These are phyloP conservation scores for Orussus abietinus DNA, from an alignment of 1,140 invertebrate species.

Conservation along the genomic window DNA sequence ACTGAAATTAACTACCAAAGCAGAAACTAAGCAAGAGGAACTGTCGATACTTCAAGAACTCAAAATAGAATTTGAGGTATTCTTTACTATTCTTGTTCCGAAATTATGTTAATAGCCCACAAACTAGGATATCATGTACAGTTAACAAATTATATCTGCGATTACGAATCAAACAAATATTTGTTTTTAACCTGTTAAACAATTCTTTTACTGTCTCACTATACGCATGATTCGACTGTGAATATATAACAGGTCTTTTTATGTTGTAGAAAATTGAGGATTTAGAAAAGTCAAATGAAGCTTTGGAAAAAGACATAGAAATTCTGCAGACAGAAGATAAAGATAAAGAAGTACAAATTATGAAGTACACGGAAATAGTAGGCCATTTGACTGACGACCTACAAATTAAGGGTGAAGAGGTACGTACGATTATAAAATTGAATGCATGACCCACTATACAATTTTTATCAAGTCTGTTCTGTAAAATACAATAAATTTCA, in stretches of 20 bases:
- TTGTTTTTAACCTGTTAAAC: too few species aligned
- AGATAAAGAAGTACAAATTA: conserved; percentile 4
- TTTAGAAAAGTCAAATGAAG: conserved; percentile 12
- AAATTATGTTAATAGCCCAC: not conserved
- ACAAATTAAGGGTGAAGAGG: conserved; percentile 18
- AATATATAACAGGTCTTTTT: not conserved
- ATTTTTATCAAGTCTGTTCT: too few species aligned
- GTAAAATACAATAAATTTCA: too few species aligned
- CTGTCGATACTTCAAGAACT: conserved; percentile 14
- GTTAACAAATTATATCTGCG: too few species aligned
- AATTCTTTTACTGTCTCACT: too few species aligned
- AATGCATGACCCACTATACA: too few species aligned
- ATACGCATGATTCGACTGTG: not conserved
- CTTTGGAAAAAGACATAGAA: conserved; percentile 17
- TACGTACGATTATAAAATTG: too few species aligned
- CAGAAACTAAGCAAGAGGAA: conserved; percentile 12
- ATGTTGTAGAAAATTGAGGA: conserved; percentile 11
- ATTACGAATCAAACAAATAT: too few species aligned
- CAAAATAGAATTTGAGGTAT: conserved; percentile 16
- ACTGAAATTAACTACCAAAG: conserved; percentile 12
- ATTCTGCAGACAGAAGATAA: conserved; percentile 12
- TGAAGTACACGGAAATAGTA: conserved; percentile 16
- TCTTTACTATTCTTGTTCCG: not conserved
- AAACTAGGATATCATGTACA: not conserved
- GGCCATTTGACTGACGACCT: conserved; percentile 17